These are phyloP conservation scores for Phenganax subtilis DNA, from an alignment of 92 coral and sea anemone genomes.

Conservation along the genomic window DNA sequence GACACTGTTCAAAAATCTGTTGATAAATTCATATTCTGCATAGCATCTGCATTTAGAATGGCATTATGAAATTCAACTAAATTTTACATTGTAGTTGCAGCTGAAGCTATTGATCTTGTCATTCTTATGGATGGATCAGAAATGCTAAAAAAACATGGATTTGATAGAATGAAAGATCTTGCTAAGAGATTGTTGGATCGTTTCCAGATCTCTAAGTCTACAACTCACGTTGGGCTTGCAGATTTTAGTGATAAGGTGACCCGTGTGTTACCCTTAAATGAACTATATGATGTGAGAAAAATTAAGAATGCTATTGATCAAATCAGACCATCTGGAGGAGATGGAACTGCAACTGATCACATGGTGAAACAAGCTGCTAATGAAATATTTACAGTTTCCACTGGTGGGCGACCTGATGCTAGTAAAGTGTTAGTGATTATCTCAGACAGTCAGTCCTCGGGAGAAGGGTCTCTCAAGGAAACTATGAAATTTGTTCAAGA, in stretches of 20 bases:
- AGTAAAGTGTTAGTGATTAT: conserved; percentile 62
- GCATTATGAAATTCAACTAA: too few relatives aligned
- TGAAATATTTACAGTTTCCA: conserved; percentile 8
- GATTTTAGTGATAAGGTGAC: conserved; percentile 32
- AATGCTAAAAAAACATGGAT: conserved; percentile 24
- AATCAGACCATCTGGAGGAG: conserved; percentile 27
- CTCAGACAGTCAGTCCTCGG: conserved; percentile 62
- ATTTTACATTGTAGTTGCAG: conserved; percentile 16
- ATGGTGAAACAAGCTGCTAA: conserved; percentile 59
- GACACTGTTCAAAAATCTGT: not conserved
- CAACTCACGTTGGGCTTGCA: conserved; percentile 34
- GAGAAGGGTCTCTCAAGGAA: conserved; percentile 43
- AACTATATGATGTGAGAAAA: conserved; percentile 11
- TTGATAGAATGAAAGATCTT: conserved; percentile 22
- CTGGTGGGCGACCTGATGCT: conserved; percentile 62
- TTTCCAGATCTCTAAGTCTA: conserved; percentile 23
- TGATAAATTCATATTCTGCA: not conserved
- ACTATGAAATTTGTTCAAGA: conserved; percentile 52
- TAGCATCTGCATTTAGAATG: not conserved
- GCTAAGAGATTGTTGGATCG: conserved; percentile 21
- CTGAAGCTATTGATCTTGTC: conserved; percentile 32
- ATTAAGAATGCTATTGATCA: conserved; percentile 20
- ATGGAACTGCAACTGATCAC: conserved; percentile 50
- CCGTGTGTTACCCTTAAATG: conserved; percentile 4
- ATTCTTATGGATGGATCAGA: conserved; percentile 36